phyloP scores from a whole-genome alignment of 2,797 vertebrate species.

The Tiaroga cobitis region DNA sequence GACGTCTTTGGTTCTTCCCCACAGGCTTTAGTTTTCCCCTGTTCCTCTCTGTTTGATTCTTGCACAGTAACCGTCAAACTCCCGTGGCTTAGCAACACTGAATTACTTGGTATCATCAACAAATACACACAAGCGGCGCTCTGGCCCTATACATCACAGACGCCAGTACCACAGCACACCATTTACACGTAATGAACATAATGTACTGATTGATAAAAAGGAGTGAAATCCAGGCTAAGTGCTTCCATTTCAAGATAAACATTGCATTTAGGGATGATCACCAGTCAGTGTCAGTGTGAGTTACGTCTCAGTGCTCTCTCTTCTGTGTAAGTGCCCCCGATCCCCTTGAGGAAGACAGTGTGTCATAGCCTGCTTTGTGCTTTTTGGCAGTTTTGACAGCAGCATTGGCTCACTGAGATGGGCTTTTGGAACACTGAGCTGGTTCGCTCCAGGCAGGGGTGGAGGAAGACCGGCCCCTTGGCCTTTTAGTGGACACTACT shows the following conservation, averaged over 20 bases:
- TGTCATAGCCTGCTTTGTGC: constrained; percentile 48
- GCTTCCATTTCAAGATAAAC: constrained; percentile 62
- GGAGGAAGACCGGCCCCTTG: constrained; percentile 40
- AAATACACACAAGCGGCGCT: constrained; percentile 31
- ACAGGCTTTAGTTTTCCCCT: constrained; percentile 41
- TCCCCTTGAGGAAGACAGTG: constrained; percentile 41
- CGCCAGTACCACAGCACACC: constrained; percentile 1
- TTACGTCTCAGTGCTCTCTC: constrained; percentile 52
- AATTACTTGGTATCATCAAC: constrained; percentile 36
- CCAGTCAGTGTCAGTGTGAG: constrained; percentile 66
- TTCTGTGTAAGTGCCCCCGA: constrained; percentile 48
- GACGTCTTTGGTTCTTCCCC: constrained; percentile 36
- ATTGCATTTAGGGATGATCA: constrained; percentile 65
- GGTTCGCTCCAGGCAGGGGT: constrained; percentile 4
- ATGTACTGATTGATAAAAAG: constrained; percentile 26
- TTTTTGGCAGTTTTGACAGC: constrained; percentile 43
- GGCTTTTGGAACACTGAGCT: constrained; percentile 7
- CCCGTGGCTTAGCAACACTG: constrained; percentile 45
- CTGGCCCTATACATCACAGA: constrained; percentile 13
- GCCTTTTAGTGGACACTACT: constrained; percentile 54
- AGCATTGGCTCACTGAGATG: constrained; percentile 37
- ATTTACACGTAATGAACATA: constrained; percentile 23
- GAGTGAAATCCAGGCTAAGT: constrained; percentile 61
- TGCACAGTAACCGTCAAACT: constrained; percentile 25
- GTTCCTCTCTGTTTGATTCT: constrained; percentile 40